Evolutionary conservation across 2,797 vertebrate genomes (phyloP).

Genomic region (Siniperca undulata): DNA sequence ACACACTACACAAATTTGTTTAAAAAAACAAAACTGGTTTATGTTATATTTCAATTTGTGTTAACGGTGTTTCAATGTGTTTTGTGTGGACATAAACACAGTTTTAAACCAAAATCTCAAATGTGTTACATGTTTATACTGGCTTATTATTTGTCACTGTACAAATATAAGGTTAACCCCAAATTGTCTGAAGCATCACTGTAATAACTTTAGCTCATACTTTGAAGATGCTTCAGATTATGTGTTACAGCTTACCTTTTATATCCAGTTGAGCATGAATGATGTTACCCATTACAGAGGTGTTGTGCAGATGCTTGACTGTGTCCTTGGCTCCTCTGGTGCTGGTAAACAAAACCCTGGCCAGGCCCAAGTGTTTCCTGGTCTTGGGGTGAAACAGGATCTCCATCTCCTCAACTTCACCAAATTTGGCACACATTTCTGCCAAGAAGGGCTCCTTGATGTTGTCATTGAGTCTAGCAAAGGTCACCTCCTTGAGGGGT

Average conservation of each 20-base stretch:
- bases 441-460: constrained; percentile 94
- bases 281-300: constrained; percentile 96
- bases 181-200: background rate
- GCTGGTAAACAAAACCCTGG: constrained; percentile 93
- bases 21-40: too few species aligned
- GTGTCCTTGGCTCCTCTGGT: constrained; percentile 94
- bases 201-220: background rate
- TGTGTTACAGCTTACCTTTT: constrained; percentile 84
- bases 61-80: background rate
- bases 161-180: background rate
- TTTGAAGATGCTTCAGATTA: background rate
- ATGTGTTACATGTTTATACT: background rate
- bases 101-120: background rate
- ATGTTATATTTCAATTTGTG: background rate
- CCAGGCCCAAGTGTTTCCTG: constrained; percentile 94
- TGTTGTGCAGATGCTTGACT: constrained; percentile 93
- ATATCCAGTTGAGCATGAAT: constrained; percentile 96
- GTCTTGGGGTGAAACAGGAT: constrained; percentile 95
- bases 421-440: constrained; percentile 95
- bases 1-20: background rate
- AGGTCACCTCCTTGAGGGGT: constrained; percentile 95
- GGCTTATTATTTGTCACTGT: background rate
- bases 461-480: constrained; percentile 95
- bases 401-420: constrained; percentile 95
- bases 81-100: background rate